Conservation (phyloP, 92 coral and sea anemone species). For the Phenganax subtilis region DNA sequence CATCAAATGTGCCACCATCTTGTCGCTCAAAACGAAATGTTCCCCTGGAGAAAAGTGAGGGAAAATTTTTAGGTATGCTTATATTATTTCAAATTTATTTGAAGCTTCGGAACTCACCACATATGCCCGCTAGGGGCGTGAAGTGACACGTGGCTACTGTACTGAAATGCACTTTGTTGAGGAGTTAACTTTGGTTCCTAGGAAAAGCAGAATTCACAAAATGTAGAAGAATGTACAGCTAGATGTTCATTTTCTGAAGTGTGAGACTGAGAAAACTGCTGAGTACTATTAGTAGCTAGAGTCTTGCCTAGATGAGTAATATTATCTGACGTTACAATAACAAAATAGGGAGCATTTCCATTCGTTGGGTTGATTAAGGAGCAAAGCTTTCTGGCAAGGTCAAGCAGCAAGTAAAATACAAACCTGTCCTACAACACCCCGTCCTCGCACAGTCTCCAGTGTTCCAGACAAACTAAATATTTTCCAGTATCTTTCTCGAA, state of each 20-base stretch:
- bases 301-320: not conserved
- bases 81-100: not conserved
- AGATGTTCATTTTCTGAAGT: too few species aligned
- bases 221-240: not conserved
- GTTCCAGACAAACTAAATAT: conserved; percentile 97
- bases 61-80: not conserved
- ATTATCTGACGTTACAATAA: not conserved
- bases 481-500: conserved; percentile 95
- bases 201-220: not conserved
- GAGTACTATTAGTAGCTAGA: not conserved
- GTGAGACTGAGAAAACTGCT: too few species aligned
- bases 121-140: conserved; percentile 99
- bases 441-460: conserved; percentile 89
- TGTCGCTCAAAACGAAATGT: conserved; percentile 87
- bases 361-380: too few species aligned
- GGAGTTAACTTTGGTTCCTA: conserved; percentile 90
- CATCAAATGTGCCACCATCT: conserved; percentile 92
- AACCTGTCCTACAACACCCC: conserved; percentile 99
- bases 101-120: conserved; percentile 57
- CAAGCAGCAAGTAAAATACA: not conserved
- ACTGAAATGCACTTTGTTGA: conserved; percentile 93
- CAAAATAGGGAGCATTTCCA: too few species aligned
- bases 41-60: conserved; percentile 60
- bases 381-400: not conserved
- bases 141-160: conserved; percentile 96